Evolutionary conservation across 2,113 vertebrate species (phyloP), one percentile per base, ranked within the genome.

Genomic region (Acrocephalus arundinaceus): DNA sequence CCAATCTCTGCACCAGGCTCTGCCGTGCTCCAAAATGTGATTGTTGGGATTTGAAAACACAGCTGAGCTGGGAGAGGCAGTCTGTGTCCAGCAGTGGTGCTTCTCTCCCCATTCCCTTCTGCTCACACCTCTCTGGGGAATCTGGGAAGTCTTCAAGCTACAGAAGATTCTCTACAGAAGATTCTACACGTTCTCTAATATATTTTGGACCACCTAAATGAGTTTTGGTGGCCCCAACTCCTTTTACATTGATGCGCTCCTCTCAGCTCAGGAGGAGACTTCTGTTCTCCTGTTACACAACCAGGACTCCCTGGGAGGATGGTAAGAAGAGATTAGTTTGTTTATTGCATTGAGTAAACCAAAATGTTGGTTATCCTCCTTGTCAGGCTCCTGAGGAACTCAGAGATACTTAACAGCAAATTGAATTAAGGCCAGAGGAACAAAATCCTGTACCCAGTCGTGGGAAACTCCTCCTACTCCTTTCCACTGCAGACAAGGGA

Each of bases 381-480:
- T 61, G 68, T 67, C 54, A 86, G 79, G 35, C 70, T 92, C 74
- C 86, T 63, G 76, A 95, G 73, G 82, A 96, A 61, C 66, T 78
- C 59, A 25, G 68, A 93, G 90, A 84, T 74, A 86, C 68, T 93
- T 97, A 88, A 80, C 43, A 92, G 84, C 61, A 92, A 93, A 92
- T 24, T 93, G 83, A 95, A 94, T 84, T 84, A 92, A 85, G 86
- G 89, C 39, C 76, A 95, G 91, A 89, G 84, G 37, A 94, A 90
- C 61, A 95, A 94, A 95, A 59, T 45, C 84, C 68, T 61, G 48
- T 72, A 63, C 51, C 45, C 80, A 87, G 52, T 28, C 41, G 14
- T 89, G 95, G 93, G 93, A 94, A 97, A 94, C 76, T 93, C 95
- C 93, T 93, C 94, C 94, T 91, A 45, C 80, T 93, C 52, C 39